Evolutionary conservation across 2,888 invertebrate species (phyloP), one percentile per base, ranked within the genome.

Genomic region (Harpalus rubripes): DNA sequence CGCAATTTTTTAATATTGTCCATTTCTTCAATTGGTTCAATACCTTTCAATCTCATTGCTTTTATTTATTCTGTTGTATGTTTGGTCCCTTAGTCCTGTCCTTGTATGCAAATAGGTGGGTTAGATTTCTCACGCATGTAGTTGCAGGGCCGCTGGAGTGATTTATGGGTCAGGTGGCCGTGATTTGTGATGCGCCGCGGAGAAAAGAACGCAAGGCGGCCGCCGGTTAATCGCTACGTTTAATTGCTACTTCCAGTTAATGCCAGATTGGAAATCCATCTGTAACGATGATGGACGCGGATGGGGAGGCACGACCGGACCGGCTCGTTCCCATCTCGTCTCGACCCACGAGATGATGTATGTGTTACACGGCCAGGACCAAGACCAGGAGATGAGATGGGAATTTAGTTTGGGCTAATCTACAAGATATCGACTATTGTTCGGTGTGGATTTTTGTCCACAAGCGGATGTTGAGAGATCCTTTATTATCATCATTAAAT

Each of bases 121-220:
- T 52, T 52, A 8, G 10, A 52, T 52, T 52, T 52, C 44, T 52
- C 44, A 52, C 44, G 44, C 44, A 52, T 32, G 32, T 32, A 32
- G 32, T 32, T 32, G 32, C 56, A 56, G 56, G 16, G 61, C 15
- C 18, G 18, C 3, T 2, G 58, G 58, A 86, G 88, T 90, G 90
- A 90, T 90, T 90, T 90, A 90, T 89, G 87, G 85, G 87, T 87
- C 90, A 90, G 90, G 88, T 89, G 90, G 88, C 87, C 86, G 89
- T 90, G 91, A 90, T 91, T 90, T 90, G 91, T 91, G 90, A 90
- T 87, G 89, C 89, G 89, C 89, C 89, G 68, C 7, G 15, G 68
- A 68, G 81, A 41, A 41, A 81, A 72, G 72, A 81, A 72, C 81
- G 81, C 32, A 52, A 52, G 44, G 44, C 26, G 39, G 39, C 52